Conservation (phyloP, 2,797 vertebrate species). For the Malurus splendens region DNA sequence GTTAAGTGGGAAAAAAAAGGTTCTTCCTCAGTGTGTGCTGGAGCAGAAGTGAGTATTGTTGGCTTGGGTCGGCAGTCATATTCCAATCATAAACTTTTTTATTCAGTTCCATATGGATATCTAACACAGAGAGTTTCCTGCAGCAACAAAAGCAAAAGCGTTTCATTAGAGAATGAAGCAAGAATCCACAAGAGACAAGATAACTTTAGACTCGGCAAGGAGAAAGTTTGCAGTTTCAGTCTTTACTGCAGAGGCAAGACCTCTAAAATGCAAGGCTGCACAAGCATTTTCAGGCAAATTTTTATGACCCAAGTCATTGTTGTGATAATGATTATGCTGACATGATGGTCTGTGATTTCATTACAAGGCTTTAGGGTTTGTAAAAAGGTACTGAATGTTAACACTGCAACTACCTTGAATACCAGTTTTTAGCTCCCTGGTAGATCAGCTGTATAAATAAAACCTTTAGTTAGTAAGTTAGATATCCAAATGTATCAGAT, state of each 20-base stretch:
- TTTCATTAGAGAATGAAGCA: not conserved
- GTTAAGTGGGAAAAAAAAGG: slow-evolving; percentile 66
- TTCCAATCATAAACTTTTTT: slow-evolving; percentile 76
- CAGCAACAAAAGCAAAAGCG: slow-evolving; percentile 13
- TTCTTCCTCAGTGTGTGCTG: slow-evolving; percentile 85
- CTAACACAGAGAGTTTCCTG: slow-evolving; percentile 78
- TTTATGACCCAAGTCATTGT: not conserved
- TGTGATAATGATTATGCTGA: not conserved
- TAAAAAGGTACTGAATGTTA: not conserved
- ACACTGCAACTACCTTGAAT: not conserved
- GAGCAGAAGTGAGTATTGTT: slow-evolving; percentile 72
- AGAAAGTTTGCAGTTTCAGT: not conserved
- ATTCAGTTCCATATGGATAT: slow-evolving; percentile 82
- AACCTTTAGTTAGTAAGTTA: not conserved
- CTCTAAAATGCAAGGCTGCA: not conserved
- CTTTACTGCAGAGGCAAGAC: not conserved
- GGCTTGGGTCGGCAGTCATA: slow-evolving; percentile 43
- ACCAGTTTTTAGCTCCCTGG: not conserved
- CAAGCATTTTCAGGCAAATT: not conserved
- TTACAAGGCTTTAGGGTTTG: not conserved
- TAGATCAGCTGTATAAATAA: not conserved
- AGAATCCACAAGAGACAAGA: not conserved
- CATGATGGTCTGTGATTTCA: not conserved
- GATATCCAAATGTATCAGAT: not conserved
- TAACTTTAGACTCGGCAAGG: not conserved